Base-by-base conservation (phyloP, 2,113 vertebrate genomes). In the Heterotis niloticus region DNA sequence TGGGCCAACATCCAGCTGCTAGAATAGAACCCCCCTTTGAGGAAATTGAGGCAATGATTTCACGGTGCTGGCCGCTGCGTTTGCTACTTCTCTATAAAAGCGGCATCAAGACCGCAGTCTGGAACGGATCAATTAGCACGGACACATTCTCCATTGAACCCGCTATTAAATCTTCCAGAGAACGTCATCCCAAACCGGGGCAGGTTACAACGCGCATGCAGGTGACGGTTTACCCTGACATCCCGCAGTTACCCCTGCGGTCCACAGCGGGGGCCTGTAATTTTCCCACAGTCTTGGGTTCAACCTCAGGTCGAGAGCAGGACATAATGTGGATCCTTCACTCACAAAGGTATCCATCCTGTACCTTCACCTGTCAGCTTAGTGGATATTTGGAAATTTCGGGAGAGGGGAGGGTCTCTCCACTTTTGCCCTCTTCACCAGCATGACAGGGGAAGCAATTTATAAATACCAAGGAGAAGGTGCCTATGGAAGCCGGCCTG, bases 261-360 rank as follows among this genome's bases (percentile, higher is more conserved):
- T 82, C 89, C 87, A 88, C 90, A 86, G 85, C 82, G 84, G 84
- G 64, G 90, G 87, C 80, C 88, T 87, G 84, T 89, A 82, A 84
- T 91, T 91, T 91, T 90, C 87, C 88, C 83, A 87, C 81, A 83
- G 84, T 85, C 86, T 84, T 82, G 86, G 86, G 88, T 92, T 92
- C 89, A 90, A 85, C 24, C 52, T 57, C 17, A 78, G 89, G 90
- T 92, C 91, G 88, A 26, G 0, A 86, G 77, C 83, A 81, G 78
- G 85, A 85, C 81, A 84, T 83, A 87, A 81, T 56, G 71, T 79
- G 75, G 4, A 0, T 51, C 59, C 66, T 62, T 26, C 28, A 59
- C 28, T 78, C 80, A 81, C 81, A 67, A 29, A 85, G 81, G 87
- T 83, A 86, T 85, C 81, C 80, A 83, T 83, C 65, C 82, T 75